Conservation (phyloP, 1,140 invertebrate genomes). For the Chrysopa pallens region DNA sequence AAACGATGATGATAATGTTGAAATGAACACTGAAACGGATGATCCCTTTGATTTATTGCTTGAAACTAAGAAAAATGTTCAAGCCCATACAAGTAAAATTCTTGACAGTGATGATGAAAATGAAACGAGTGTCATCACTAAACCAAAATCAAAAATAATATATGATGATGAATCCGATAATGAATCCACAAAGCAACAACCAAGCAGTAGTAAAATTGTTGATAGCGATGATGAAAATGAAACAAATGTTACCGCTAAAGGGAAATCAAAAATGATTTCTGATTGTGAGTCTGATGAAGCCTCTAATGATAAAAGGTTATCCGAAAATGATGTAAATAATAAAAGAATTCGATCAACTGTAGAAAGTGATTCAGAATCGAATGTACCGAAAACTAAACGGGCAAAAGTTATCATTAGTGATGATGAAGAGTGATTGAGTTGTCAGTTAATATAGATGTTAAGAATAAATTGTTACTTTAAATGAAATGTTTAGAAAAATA, state of each 20-base stretch:
- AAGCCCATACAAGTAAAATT: too few relatives aligned
- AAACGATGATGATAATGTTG: too few relatives aligned
- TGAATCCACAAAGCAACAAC: too few relatives aligned
- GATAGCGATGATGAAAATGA: constrained; percentile 4
- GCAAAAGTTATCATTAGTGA: constrained; percentile 9
- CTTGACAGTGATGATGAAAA: not conserved
- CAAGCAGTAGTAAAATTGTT: too few relatives aligned
- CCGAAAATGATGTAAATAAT: constrained; percentile 1
- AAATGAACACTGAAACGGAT: too few relatives aligned
- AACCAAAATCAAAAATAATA: not conserved
- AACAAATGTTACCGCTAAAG: constrained; percentile 2
- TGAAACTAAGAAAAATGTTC: too few relatives aligned
- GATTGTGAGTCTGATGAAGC: constrained; percentile 4
- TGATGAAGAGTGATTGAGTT: constrained; percentile 11
- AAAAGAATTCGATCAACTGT: constrained; percentile 9
- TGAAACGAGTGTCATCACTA: constrained; percentile 1
- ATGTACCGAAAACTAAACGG: constrained; percentile 7
- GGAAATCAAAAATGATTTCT: not conserved
- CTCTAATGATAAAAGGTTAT: constrained; percentile 1
- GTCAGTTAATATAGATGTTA: too few relatives aligned
- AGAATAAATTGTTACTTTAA: too few relatives aligned
- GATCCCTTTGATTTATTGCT: too few relatives aligned
- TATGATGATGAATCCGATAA: too few relatives aligned
- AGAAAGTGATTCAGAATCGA: constrained; percentile 9
- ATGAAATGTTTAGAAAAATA: too few relatives aligned